Evolutionary conservation across 2,797 vertebrate genomes (phyloP).

Genomic region (Leptodactylus fallax): DNA sequence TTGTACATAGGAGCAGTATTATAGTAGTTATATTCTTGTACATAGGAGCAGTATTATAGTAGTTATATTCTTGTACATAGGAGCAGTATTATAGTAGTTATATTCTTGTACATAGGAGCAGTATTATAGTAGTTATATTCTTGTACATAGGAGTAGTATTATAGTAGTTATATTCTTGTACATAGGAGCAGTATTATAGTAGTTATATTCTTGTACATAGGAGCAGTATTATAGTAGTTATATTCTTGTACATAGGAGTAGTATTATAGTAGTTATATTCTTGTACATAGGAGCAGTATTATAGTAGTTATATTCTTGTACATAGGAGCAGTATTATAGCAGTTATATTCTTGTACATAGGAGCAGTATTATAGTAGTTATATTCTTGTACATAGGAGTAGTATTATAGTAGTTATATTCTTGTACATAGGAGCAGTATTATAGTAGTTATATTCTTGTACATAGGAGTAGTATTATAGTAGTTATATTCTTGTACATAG

Average conservation of each 20-base stretch:
- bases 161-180: background rate
- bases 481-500: conserved; percentile 13
- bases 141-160: background rate
- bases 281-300: too few relatives aligned
- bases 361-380: background rate
- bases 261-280: too few relatives aligned
- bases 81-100: conserved; percentile 3
- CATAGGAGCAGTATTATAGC: background rate
- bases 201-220: background rate
- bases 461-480: conserved; percentile 9
- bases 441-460: conserved; percentile 17
- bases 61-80: conserved; percentile 7
- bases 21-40: background rate
- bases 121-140: background rate
- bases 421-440: background rate
- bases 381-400: background rate
- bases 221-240: background rate
- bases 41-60: conserved; percentile 3
- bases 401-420: conserved; percentile 7
- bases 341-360: background rate
- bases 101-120: background rate
- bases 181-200: background rate
- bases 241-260: background rate
- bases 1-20: background rate
- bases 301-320: background rate